Percentiles rank a stretch among this genome's conserved stretches.
Evolutionary conservation across 64 coral and sea anemone genomes (phyloP).

Genomic region (Montipora capricornis): DNA sequence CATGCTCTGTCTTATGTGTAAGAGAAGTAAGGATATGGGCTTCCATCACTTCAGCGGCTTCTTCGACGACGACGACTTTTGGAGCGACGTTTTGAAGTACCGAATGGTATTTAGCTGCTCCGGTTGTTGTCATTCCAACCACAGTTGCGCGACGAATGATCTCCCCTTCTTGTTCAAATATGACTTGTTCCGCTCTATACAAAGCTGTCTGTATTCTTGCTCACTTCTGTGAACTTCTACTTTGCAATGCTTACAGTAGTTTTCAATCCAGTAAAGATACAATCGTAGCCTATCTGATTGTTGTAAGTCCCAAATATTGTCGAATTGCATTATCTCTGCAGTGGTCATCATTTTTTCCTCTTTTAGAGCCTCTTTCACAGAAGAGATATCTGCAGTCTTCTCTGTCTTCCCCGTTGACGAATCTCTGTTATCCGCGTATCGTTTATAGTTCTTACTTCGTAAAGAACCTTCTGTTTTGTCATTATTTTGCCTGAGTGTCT

Average conservation of each 20-base stretch:
- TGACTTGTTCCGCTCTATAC: no score
- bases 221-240: no score
- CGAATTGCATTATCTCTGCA: no score
- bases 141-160: constrained; percentile 44
- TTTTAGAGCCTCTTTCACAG: background rate
- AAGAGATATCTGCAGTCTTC: background rate
- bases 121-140: constrained; percentile 92
- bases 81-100: constrained; percentile 79
- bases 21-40: constrained; percentile 89
- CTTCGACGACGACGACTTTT: constrained; percentile 81
- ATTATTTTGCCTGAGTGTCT: no score
- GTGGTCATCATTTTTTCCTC: constrained; percentile 26
- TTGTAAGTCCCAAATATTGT: no score
- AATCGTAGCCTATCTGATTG: no score
- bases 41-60: constrained; percentile 94
- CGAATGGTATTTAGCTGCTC: constrained; percentile 77
- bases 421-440: background rate
- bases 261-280: no score
- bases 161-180: no score
- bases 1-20: constrained; percentile 59
- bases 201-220: no score
- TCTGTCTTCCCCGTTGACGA: background rate
- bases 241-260: no score
- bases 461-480: background rate
- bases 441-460: background rate